Evolutionary conservation across 2,888 invertebrate genomes (phyloP).

Genomic region (Chrysolina oricalcia): DNA sequence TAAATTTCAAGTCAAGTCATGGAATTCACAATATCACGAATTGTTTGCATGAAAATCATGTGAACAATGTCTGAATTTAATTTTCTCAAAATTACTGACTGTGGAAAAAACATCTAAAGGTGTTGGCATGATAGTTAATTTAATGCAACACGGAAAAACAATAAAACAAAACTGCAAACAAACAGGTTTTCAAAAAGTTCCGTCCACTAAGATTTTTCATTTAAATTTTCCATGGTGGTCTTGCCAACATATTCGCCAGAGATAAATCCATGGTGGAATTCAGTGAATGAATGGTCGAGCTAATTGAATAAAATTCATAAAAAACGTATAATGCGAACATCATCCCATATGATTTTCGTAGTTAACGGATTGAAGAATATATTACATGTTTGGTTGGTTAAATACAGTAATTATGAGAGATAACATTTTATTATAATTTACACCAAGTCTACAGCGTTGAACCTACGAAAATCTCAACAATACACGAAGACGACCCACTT

Average conservation of each 20-base stretch:
- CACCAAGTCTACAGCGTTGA: not conserved
- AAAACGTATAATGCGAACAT: not conserved
- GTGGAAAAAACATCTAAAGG: no score
- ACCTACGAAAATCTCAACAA: not conserved
- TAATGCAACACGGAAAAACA: no score
- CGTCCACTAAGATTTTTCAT: no score
- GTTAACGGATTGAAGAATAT: slow-evolving; percentile 31
- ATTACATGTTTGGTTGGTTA: slow-evolving; percentile 29
- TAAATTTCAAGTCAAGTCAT: no score
- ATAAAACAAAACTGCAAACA: no score
- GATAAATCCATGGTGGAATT: not conserved
- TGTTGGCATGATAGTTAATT: no score
- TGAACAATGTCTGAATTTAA: no score
- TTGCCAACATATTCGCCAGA: not conserved
- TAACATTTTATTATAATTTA: slow-evolving; percentile 13
- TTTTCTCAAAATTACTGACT: no score
- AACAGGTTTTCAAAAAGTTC: not conserved
- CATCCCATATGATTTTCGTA: slow-evolving; percentile 18
- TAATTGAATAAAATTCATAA: slow-evolving; percentile 7
- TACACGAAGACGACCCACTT: not conserved
- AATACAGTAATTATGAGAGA: slow-evolving; percentile 27
- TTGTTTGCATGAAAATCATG: no score
- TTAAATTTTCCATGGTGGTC: no score
- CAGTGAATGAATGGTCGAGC: not conserved
- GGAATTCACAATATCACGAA: no score